These are phyloP conservation scores for Tragelaphus oryx DNA, from an alignment of 2,797 vertebrate species.

Conservation along the genomic window DNA sequence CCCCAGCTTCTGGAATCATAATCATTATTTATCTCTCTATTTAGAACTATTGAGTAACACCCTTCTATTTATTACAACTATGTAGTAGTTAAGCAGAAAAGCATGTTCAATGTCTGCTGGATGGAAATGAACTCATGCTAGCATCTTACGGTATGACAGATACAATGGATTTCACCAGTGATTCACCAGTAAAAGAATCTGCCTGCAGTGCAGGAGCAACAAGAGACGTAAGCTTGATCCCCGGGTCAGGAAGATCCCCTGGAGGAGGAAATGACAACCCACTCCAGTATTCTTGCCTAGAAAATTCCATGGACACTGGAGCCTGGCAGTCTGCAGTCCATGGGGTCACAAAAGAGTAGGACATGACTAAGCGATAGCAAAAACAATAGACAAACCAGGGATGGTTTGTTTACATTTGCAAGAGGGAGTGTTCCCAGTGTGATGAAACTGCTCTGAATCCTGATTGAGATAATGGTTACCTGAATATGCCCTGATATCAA, in stretches of 20 bases:
- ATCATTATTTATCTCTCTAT: background rate
- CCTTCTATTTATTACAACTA: background rate
- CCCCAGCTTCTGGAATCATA: background rate
- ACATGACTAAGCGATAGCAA: background rate
- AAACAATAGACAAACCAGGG: background rate
- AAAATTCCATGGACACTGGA: background rate
- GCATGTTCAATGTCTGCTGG: background rate
- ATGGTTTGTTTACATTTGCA: background rate
- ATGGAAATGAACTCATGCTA: background rate
- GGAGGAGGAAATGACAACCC: background rate
- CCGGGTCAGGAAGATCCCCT: background rate
- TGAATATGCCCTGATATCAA: background rate
- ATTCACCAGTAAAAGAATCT: background rate
- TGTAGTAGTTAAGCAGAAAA: background rate
- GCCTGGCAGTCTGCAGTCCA: background rate
- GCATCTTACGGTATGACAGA: background rate
- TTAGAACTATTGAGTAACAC: background rate
- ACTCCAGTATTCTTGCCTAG: background rate
- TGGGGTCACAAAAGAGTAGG: background rate
- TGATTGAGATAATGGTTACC: background rate
- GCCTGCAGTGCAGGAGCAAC: background rate
- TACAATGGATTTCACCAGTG: background rate
- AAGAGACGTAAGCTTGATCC: background rate
- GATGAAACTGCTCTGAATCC: background rate
- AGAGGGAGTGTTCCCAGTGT: background rate